Evolutionary conservation across 1,140 invertebrate genomes (phyloP).

Genomic region (Aphis craccivora): DNA sequence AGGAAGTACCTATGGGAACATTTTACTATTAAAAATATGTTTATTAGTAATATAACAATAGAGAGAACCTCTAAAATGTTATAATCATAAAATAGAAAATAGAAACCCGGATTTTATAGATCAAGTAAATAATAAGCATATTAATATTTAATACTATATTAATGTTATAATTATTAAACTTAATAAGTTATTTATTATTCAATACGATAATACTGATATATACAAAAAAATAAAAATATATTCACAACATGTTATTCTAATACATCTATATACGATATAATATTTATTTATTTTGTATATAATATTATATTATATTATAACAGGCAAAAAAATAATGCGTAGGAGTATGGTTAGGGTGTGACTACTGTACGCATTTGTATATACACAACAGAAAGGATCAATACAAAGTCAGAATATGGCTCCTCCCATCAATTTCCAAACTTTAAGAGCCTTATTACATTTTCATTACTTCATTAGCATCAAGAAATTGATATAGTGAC

Average conservation of each 20-base stretch:
- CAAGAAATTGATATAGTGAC: not conserved
- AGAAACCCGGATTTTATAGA: not conserved
- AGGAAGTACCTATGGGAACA: not conserved
- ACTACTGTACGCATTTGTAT: conserved; percentile 26
- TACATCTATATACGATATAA: not conserved
- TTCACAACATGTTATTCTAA: not conserved
- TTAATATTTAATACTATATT: too few species aligned
- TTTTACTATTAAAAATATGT: not conserved
- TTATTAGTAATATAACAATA: not conserved
- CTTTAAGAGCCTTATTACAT: conserved; percentile 29
- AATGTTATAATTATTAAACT: too few species aligned
- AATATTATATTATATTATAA: not conserved
- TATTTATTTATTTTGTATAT: not conserved
- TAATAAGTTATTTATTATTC: not conserved
- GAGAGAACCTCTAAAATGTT: not conserved
- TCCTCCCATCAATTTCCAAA: conserved; percentile 38
- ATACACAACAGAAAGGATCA: conserved; percentile 45
- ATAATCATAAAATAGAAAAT: not conserved
- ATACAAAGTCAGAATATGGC: conserved; percentile 50
- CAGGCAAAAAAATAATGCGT: not conserved
- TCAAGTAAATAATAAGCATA: not conserved
- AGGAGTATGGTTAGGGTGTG: conserved; percentile 38
- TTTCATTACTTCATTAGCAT: not conserved
- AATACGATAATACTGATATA: not conserved
- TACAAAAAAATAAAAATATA: not conserved